Evolutionary conservation across 2,888 invertebrate species (phyloP), one percentile per base, ranked within the genome.

Genomic region (Drepanosiphum platanoidis): DNA sequence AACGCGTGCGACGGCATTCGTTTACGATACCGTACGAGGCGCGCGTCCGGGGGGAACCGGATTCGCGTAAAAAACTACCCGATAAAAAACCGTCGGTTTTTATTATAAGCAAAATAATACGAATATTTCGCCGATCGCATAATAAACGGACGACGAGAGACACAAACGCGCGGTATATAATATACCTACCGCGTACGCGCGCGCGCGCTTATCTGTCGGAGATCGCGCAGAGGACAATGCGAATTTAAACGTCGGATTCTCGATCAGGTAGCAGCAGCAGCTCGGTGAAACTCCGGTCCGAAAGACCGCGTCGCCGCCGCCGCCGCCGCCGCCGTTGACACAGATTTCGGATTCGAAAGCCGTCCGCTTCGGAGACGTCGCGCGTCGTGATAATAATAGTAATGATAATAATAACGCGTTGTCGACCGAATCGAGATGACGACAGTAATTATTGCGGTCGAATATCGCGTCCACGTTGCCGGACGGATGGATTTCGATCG

Each of bases 321-420:
- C 61, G 77, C n/a, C 8, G 34, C 34, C 34, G 34, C 27, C 75
- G 75, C 22, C 75, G 75, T 8, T 77, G 77, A 77, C 77, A 77
- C 36, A 61, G 36, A 77, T 77, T 75, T 77, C 77, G 36, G 77
- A 61, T 77, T 77, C 36, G 77, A 77, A 77, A 77, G 36, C 36
- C n/a, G 22, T 15, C n/a, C 1, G 9, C 39, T 3, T 9, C 46
- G 46, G 8, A 13, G 46, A n/a, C 15, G 15, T 9, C 42, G 42
- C 7, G 8, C 42, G n/a, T n/a, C n/a, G n/a, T n/a, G n/a, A n/a
- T n/a, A n/a, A n/a, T n/a, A n/a, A n/a, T n/a, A n/a, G n/a, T 9
- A 9, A 39, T 39, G 39, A 39, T 9, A 9, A 9, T 39, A 39
- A 39, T 39, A 39, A 7, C 4, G 39, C 39, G 39, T 39, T 7